Base-by-base conservation (phyloP, 1,140 invertebrate genomes). In the Atta texana region DNA sequence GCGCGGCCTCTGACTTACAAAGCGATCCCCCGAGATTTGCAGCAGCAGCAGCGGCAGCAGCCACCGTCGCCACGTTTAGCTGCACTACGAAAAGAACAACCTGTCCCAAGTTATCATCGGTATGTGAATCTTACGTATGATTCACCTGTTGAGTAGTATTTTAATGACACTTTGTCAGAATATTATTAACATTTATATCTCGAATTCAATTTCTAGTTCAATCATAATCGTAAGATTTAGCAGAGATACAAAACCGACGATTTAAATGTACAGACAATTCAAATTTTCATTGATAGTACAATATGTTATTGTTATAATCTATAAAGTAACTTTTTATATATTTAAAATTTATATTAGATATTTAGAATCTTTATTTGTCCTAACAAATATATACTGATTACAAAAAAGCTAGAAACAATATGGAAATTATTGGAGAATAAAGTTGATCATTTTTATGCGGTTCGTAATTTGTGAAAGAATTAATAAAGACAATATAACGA, bases 21-120 rank as follows among this genome's bases (percentile, higher is more conserved):
- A 94, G 93, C 92, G 94, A 93, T 94, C 94, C 93, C 94, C 88
- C 82, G 94, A 94, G 94, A 94, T 93, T 93, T 89, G 61, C 74
- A 87, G 80, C 72, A 85, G 80, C 49, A 80, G 63, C 44, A 80
- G 31, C 61, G 72, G 64, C 78, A 85, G 69, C 88, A 34, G 53
- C 55, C 7, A 16, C 28, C 53, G 53, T 14, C 63, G 78, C 86
- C 89, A 88, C 92, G 92, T 92, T 93, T 92, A 92, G 89, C 88
- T 92, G 64, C 77, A 59, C 66, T 87, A 87, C 51, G 68, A 87
- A 89, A 93, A 92, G 92, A 93, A 92, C 91, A 89, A 89, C 86
- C 91, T 90, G 90, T 86, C 71, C 85, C 89, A 85, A 88, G 90
- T 93, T 93, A 92, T 92, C 69, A 85, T 85, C 68, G 53, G 68